phyloP scores from a whole-genome alignment of 53 echinoderm and acorn worm genomes.

The Patiria pectinifera region DNA sequence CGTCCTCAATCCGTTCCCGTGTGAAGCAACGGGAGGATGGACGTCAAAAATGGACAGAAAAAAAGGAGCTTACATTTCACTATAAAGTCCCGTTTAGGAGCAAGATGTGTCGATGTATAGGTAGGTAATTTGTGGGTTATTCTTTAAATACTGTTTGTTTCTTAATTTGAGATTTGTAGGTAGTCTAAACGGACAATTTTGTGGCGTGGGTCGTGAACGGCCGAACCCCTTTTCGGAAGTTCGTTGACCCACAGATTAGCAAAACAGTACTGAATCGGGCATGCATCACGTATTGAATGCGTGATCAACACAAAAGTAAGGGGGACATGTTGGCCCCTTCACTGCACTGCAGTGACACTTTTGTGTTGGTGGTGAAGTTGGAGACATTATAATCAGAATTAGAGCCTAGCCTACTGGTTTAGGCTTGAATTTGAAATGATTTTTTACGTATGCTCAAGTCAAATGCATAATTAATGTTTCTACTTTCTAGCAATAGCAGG shows the following conservation, averaged over 20 bases:
- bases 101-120: not conserved
- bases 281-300: not conserved
- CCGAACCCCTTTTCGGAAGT: not conserved
- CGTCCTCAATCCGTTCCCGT: conserved; percentile 2
- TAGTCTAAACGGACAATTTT: not conserved
- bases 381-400: too few species aligned
- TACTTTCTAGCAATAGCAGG: too few species aligned
- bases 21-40: not conserved
- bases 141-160: not conserved
- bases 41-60: conserved; percentile 45
- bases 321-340: too few species aligned
- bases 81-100: not conserved
- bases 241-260: not conserved
- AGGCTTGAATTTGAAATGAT: too few species aligned
- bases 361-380: too few species aligned
- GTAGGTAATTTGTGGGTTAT: not conserved
- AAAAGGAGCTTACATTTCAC: conserved; percentile 4
- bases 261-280: not conserved
- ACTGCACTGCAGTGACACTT: too few species aligned
- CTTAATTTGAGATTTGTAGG: not conserved
- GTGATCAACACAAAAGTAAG: not conserved
- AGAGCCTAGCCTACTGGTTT: too few species aligned
- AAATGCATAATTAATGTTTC: too few species aligned
- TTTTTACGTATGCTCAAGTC: too few species aligned
- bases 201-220: not conserved